Base-by-base conservation (phyloP, 2,888 invertebrate genomes). In the Aphidius colemani region DNA sequence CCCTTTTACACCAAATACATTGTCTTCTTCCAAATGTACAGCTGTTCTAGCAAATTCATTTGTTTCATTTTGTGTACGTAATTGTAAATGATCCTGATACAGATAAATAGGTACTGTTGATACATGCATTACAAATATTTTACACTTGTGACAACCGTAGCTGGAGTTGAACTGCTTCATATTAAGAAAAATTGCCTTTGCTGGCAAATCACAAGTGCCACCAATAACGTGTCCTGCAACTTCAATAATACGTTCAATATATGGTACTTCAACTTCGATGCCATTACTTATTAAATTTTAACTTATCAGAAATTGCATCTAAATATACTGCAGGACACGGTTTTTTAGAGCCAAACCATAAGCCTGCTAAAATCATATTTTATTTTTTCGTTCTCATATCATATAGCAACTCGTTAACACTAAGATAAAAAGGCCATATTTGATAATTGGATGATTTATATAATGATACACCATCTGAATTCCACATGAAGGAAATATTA, bases 401-500 rank as follows among this genome's bases (percentile, higher is more conserved):
- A 39, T 53, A 63, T 0, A 63, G 62, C 6, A 67, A 30, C 40
- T 67, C 66, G 9, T 64, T 67, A 6, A 67, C 66, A 7, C 41
- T 59, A 2, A 66, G 46, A 56, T 62, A 66, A n/a, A 67, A 64
- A 1, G 66, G 67, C 67, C 64, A 67, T 10, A 67, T 69, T n/a
- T 50, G 9, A 10, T 60, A 62, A 41, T 65, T 66, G 53, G 68
- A 68, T 3, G 67, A 71, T 46, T 66, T 66, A 41, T 48, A 13
- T 3, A 48, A 63, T 68, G 11, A 67, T n/a, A 1, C 61, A 46
- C 6, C 67, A 55, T 5, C 69, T 1, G 68, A 64, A 46, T 68
- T 63, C 69, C 67, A 70, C 8, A 49, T 62, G 18, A 70, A 66
- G n/a, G 68, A 66, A 1, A 70, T 63, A 57, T 68, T 68, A n/a